These are phyloP conservation scores for Pica pica DNA, from an alignment of 2,113 vertebrate genomes.

Conservation along the genomic window DNA sequence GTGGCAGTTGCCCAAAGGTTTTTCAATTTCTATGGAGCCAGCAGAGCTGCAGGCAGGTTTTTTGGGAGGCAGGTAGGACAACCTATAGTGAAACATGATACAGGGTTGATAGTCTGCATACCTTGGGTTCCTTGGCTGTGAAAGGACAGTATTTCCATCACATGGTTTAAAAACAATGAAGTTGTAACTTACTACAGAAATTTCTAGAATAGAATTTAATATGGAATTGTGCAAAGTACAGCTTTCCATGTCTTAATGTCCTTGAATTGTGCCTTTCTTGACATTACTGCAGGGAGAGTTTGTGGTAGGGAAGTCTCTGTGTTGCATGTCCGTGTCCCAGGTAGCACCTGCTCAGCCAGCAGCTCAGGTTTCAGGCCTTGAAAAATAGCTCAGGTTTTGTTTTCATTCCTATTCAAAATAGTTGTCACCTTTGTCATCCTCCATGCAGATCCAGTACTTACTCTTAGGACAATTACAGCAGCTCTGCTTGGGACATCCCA, in stretches of 20 bases:
- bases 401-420: background rate
- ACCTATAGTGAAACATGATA: background rate
- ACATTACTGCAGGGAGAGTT: background rate
- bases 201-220: background rate
- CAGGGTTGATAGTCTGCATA: background rate
- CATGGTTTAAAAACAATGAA: background rate
- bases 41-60: background rate
- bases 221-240: background rate
- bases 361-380: background rate
- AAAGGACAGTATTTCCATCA: background rate
- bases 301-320: background rate
- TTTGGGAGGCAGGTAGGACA: background rate
- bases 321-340: background rate
- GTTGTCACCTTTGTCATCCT: background rate
- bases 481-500: background rate
- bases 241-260: background rate
- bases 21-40: background rate
- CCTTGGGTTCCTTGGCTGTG: background rate
- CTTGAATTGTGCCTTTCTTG: background rate
- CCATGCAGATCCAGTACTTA: background rate
- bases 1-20: background rate
- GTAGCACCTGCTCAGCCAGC: background rate
- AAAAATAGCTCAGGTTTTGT: background rate
- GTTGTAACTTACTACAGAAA: background rate
- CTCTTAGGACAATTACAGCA: background rate